A percentile compares a stretch with the other conserved stretches of the same genome.
Conservation (phyloP, 2,113 vertebrate genomes). For the Leptobrachium leishanense region DNA sequence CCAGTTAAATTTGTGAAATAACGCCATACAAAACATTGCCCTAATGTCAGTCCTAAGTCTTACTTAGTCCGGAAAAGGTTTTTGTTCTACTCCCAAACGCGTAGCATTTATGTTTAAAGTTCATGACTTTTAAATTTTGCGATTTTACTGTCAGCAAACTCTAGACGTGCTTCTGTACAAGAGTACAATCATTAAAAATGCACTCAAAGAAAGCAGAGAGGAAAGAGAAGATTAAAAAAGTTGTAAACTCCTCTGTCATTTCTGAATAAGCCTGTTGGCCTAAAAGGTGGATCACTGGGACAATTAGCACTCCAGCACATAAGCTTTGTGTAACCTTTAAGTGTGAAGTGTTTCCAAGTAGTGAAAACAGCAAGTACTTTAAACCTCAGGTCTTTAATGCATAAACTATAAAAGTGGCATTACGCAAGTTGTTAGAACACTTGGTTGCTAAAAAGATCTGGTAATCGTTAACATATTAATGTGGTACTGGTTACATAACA, state of each 20-base stretch:
- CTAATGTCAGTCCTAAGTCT: neutral
- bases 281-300: neutral
- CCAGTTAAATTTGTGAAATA: neutral
- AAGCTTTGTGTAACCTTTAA: too few species aligned
- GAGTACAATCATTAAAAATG: neutral
- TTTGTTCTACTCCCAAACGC: neutral
- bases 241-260: neutral
- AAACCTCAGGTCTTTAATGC: too few species aligned
- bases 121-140: constrained; percentile 33
- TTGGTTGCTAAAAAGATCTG: too few species aligned
- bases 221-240: neutral
- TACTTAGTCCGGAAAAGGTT: neutral
- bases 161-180: neutral
- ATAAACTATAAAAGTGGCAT: too few species aligned
- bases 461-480: too few species aligned
- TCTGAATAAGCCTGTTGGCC: neutral
- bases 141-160: neutral
- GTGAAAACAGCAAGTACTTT: neutral
- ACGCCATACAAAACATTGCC: neutral
- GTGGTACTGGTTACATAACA: too few species aligned
- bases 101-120: constrained; percentile 37
- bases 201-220: neutral
- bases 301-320: neutral
- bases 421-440: too few species aligned
- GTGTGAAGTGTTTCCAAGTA: neutral